phyloP scores from a whole-genome alignment of 2,113 vertebrate species.

The Camelus bactrianus region DNA sequence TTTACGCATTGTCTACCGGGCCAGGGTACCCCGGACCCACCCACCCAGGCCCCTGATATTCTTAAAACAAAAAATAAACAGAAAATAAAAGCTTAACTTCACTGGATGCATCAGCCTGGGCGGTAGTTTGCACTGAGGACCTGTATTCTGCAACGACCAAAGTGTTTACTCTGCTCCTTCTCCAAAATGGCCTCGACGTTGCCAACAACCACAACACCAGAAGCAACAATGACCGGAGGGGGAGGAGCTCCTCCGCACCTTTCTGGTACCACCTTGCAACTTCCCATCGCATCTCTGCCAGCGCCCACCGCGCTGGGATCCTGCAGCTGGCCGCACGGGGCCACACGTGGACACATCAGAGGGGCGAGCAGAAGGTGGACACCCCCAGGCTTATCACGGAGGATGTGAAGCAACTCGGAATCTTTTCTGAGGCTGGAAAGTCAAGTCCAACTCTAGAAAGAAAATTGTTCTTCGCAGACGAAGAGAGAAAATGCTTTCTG shows the following conservation, averaged over 20 bases:
- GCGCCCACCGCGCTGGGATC: accelerated
- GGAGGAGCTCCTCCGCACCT: accelerated
- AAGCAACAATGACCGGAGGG: background rate
- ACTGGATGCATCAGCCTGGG: background rate
- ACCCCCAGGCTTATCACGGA: accelerated
- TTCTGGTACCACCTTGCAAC: too few relatives aligned
- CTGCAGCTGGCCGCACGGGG: accelerated
- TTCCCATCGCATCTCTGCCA: background rate
- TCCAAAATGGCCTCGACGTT: background rate
- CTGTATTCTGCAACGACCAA: background rate
- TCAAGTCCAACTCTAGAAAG: background rate
- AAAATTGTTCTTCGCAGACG: background rate
- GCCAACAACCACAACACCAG: background rate
- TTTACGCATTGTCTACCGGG: accelerated
- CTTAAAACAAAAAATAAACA: background rate
- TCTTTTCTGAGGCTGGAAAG: background rate
- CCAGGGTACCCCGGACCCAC: background rate
- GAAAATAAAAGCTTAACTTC: background rate
- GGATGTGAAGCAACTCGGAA: accelerated
- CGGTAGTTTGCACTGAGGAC: background rate
- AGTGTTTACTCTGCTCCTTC: background rate
- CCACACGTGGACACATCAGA: accelerated
- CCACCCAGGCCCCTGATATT: background rate
- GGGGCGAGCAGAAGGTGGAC: accelerated
- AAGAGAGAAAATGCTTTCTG: background rate